A percentile compares a stretch with the other conserved stretches of the same genome.
These are phyloP conservation scores for Bombus waltoni DNA, from an alignment of 1,140 invertebrate genomes.

Conservation along the genomic window DNA sequence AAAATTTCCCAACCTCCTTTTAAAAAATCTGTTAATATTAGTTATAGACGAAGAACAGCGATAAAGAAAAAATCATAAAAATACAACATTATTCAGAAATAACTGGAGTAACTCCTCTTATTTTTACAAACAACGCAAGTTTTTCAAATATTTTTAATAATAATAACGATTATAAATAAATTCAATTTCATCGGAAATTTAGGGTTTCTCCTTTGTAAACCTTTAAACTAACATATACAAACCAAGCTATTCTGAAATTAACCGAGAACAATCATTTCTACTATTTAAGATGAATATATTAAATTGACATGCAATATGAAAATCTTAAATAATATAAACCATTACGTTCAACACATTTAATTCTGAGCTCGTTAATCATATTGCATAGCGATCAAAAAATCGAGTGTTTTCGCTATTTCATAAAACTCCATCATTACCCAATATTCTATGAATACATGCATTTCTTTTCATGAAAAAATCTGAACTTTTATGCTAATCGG, in stretches of 20 bases:
- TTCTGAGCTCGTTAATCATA: constrained; percentile 1
- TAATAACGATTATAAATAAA: neutral
- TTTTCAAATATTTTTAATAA: constrained; percentile 1
- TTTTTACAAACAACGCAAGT: neutral
- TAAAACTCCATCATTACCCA: neutral
- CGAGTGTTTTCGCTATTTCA: neutral
- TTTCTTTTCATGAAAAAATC: neutral
- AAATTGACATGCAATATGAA: constrained; percentile 23
- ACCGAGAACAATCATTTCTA: neutral
- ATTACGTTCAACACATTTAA: neutral
- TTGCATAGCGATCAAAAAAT: neutral
- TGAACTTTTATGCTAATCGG: neutral
- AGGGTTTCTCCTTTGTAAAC: neutral
- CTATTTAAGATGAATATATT: neutral
- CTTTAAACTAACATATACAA: constrained; percentile 1
- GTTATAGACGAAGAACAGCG: neutral
- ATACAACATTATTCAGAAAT: constrained; percentile 6
- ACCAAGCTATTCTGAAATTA: neutral
- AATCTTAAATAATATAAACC: neutral
- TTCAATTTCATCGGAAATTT: neutral
- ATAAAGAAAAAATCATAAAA: neutral
- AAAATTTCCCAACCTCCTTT: neutral
- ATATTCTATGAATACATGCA: neutral
- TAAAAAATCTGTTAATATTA: neutral
- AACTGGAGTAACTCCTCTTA: neutral